Base-by-base conservation (phyloP, 2,888 invertebrate species). In the Drosophila prolongata region DNA sequence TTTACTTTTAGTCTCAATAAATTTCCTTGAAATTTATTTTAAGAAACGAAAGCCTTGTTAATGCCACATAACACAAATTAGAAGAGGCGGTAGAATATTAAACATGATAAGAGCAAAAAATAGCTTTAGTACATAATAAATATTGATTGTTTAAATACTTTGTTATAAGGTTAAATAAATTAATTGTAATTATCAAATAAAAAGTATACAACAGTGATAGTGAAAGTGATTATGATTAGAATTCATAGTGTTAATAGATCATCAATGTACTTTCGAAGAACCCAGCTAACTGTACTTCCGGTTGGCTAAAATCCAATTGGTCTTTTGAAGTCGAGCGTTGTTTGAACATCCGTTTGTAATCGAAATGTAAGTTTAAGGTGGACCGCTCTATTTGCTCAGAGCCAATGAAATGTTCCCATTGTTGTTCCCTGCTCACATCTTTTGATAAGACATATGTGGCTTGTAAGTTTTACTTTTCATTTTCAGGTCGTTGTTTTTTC, bases 391-490 rank as follows among this genome's bases (percentile, higher is more conserved):
- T 79, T 82, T 81, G 68, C 53, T 38, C 42, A 50, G 67, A 65
- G 69, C 58, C 71, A 70, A 74, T 67, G 49, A 59, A 69, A 66
- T 69, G 64, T 59, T 53, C 53, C 60, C 74, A 66, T 79, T 78
- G 71, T 71, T 69, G 19, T 24, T 30, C 47, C 16, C 24, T 8
- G 49, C 16, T 49, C 53, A 35, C 40, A 55, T 55, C 70, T 65
- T 71, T 75, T 75, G 80, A 80, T 82, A 80, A 80, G 81, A 70
- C 44, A 46, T 47, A 11, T 37, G 64, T 66, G 71, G 61, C 50
- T 46, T 65, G 76, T 69, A 69, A 75, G 70, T 78, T 67, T 56
- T 77, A 65, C 58, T 58, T 77, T 44, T 19, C 50, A 52, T 61
- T 65, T 62, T 56, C 34, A 55, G 30, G 16, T 34, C 46, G 38